A percentile compares a stretch with the other conserved stretches of the same genome.
phyloP scores from a whole-genome alignment of 2,888 invertebrate genomes.

The Dicyrtoma fusca region DNA sequence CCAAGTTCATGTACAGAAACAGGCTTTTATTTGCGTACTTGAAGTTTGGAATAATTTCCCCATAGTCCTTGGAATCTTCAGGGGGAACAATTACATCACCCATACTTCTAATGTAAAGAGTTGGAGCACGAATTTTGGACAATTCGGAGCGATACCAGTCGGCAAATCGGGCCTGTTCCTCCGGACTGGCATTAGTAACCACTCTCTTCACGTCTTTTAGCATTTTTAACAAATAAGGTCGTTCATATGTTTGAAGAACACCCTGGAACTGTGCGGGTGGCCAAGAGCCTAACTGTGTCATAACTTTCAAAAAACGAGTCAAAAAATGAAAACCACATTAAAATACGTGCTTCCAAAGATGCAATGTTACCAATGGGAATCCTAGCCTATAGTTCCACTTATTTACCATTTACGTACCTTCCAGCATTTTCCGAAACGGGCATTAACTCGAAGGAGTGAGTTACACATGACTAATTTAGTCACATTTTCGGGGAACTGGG shows the following conservation, averaged over 20 bases:
- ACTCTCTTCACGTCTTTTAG: slow-evolving; percentile 6
- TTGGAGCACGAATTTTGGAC: not conserved
- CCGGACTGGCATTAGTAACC: not conserved
- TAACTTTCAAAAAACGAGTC: too few species aligned
- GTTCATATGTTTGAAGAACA: slow-evolving; percentile 5
- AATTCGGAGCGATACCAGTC: not conserved
- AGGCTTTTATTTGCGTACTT: too few species aligned
- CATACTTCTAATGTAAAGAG: slow-evolving; percentile 11
- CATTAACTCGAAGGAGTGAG: not conserved
- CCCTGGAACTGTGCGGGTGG: not conserved
- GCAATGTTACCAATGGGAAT: too few species aligned
- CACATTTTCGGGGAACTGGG: not conserved
- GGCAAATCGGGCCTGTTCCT: not conserved
- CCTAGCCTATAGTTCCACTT: too few species aligned
- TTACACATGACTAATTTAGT: slow-evolving; percentile 18
- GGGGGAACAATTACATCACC: slow-evolving; percentile 12
- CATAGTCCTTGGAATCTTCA: too few species aligned
- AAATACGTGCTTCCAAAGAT: too few species aligned
- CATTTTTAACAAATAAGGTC: slow-evolving; percentile 7
- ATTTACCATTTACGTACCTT: too few species aligned
- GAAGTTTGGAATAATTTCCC: too few species aligned
- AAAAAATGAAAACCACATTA: too few species aligned
- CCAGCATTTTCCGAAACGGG: not conserved
- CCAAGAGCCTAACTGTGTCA: slow-evolving; percentile 13
- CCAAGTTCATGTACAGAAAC: too few species aligned